A percentile compares a stretch with the other conserved stretches of the same genome.
Evolutionary conservation across 1,140 invertebrate species (phyloP).

Genomic region (Lasioglossum baleicum): DNA sequence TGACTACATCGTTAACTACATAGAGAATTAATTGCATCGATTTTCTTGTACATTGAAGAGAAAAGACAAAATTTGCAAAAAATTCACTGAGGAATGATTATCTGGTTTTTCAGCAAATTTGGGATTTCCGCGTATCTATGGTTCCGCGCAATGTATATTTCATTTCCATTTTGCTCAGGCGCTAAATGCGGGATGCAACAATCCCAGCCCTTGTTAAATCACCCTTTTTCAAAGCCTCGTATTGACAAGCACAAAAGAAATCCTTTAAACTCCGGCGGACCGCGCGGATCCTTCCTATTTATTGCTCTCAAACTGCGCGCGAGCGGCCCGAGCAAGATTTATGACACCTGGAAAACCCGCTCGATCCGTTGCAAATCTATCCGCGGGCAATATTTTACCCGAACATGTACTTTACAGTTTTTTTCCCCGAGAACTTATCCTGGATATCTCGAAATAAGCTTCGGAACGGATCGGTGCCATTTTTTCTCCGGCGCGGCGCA

Average conservation of each 20-base stretch:
- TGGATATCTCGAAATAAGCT: constrained; percentile 58
- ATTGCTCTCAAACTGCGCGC: constrained; percentile 38
- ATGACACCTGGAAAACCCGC: constrained; percentile 49
- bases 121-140: no score
- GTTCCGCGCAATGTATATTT: background rate
- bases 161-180: background rate
- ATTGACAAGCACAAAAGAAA: constrained; percentile 27
- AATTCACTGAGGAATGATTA: no score
- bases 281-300: constrained; percentile 45
- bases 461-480: constrained; percentile 31
- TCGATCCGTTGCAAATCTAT: constrained; percentile 62
- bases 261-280: constrained; percentile 35
- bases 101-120: no score
- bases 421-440: constrained; percentile 48
- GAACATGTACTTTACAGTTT: constrained; percentile 55
- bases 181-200: background rate
- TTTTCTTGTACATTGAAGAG: no score
- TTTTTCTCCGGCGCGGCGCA: background rate
- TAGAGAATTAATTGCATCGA: no score
- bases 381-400: constrained; percentile 55
- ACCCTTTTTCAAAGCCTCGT: background rate
- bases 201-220: background rate
- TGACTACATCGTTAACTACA: no score
- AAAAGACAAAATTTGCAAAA: no score
- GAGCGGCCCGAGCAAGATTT: constrained; percentile 48